phyloP scores from a whole-genome alignment of 2,113 vertebrate species.

The Columbina picui region DNA sequence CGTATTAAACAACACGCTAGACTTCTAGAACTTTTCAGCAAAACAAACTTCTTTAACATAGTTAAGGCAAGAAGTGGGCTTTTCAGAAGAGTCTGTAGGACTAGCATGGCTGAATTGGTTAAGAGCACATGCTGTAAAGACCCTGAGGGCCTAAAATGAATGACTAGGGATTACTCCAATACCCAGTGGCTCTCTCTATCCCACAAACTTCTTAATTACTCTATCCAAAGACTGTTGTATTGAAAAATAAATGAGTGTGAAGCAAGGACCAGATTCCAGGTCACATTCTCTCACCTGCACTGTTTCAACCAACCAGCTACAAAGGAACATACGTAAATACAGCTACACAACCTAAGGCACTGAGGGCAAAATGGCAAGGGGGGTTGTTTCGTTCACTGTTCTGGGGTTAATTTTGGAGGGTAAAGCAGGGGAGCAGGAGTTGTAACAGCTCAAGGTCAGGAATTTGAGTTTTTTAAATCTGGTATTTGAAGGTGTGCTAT shows the following conservation, averaged over 20 bases:
- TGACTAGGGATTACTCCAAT: background rate
- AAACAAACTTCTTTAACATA: background rate
- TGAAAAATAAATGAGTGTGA: background rate
- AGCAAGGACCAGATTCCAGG: background rate
- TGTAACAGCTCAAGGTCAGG: background rate
- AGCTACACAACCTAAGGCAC: background rate
- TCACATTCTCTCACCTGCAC: background rate
- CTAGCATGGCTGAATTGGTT: background rate
- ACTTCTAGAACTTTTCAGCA: background rate
- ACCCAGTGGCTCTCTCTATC: background rate
- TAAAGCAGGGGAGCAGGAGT: background rate
- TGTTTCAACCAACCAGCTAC: background rate
- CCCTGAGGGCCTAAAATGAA: background rate
- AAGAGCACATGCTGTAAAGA: background rate
- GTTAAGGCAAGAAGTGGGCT: background rate
- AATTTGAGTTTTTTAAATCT: background rate
- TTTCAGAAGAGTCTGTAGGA: background rate
- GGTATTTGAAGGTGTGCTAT: background rate
- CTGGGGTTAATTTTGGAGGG: fast-evolving
- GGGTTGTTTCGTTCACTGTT: background rate
- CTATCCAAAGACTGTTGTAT: background rate
- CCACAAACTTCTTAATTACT: background rate
- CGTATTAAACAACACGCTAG: background rate
- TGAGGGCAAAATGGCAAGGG: background rate
- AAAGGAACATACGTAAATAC: background rate